A percentile compares a stretch with the other conserved stretches of the same genome.
phyloP scores from a whole-genome alignment of 2,113 vertebrate species.

The Channa maculata region DNA sequence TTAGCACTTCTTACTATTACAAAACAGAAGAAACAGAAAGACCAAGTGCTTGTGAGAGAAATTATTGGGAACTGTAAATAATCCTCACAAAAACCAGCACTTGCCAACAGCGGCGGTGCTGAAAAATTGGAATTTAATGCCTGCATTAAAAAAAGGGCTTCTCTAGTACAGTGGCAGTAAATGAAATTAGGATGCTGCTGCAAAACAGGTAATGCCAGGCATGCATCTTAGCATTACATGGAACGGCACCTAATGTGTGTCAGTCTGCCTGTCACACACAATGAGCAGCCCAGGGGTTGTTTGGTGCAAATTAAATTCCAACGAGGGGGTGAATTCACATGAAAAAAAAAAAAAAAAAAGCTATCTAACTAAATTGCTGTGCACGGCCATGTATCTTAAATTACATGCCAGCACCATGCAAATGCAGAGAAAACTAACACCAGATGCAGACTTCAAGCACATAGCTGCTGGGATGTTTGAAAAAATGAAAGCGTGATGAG shows the following conservation, averaged over 20 bases:
- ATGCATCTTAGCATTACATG: constrained; percentile 28
- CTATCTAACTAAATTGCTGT: constrained; percentile 77
- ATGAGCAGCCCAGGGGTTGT: constrained; percentile 67
- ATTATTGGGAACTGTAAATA: constrained; percentile 17
- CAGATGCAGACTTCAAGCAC: constrained; percentile 27
- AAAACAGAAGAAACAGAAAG: constrained; percentile 5
- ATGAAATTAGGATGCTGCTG: constrained; percentile 24
- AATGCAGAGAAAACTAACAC: constrained; percentile 47
- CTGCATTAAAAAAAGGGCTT: constrained; percentile 24
- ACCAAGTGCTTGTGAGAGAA: constrained; percentile 16
- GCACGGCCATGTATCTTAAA: constrained; percentile 73
- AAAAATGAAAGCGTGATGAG: constrained; percentile 8
- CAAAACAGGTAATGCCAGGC: constrained; percentile 8
- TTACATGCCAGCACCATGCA: constrained; percentile 70
- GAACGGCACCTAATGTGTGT: constrained; percentile 57
- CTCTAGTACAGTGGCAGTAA: constrained; percentile 11
- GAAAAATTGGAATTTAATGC: constrained; percentile 24
- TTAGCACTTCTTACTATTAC: constrained; percentile 16
- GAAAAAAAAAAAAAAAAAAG: constrained; percentile 45
- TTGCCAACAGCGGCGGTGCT: not conserved
- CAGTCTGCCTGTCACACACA: constrained; percentile 63
- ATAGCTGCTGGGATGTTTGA: constrained; percentile 30
- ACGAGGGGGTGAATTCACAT: constrained; percentile 61
- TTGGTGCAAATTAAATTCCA: constrained; percentile 74
- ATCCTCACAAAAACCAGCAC: constrained; percentile 5